Percentiles rank a stretch among this genome's conserved stretches.
Evolutionary conservation across 2,113 vertebrate species (phyloP).

Genomic region (Bothrops jararaca): DNA sequence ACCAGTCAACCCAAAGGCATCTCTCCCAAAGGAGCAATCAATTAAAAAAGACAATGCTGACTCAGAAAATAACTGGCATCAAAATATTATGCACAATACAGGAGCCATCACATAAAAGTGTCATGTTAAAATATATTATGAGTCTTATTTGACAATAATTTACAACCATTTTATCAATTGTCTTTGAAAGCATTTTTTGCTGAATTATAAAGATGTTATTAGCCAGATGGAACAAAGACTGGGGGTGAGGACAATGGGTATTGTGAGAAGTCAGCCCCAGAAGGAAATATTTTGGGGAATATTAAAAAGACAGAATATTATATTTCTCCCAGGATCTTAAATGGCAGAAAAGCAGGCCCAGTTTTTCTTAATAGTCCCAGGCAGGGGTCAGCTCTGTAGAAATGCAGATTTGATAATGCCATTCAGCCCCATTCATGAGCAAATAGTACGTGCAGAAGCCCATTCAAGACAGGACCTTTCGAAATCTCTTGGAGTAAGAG

Average conservation of each 20-base stretch:
- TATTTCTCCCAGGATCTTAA: no score
- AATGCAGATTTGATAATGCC: no score
- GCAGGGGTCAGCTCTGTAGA: no score
- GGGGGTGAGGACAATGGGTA: background rate
- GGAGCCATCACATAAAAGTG: background rate
- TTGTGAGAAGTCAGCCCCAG: no score
- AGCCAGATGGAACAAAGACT: background rate
- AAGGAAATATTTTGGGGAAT: no score
- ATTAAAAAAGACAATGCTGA: background rate
- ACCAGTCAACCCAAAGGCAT: background rate
- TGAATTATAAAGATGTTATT: background rate
- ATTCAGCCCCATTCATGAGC: no score
- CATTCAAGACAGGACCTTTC: no score
- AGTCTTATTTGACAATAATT: background rate
- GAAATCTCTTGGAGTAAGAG: no score
- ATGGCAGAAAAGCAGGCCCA: no score
- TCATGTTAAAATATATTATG: background rate
- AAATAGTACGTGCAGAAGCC: no score
- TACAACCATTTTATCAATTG: background rate
- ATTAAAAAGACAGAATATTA: no score
- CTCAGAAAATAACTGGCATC: background rate
- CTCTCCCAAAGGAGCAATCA: constrained; percentile 15
- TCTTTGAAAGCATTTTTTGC: background rate
- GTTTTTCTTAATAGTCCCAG: no score
- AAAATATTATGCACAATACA: background rate